Evolutionary conservation across 2,797 vertebrate genomes (phyloP), one percentile per base, ranked within the genome.

Genomic region (Gadopsis bispinosus): DNA sequence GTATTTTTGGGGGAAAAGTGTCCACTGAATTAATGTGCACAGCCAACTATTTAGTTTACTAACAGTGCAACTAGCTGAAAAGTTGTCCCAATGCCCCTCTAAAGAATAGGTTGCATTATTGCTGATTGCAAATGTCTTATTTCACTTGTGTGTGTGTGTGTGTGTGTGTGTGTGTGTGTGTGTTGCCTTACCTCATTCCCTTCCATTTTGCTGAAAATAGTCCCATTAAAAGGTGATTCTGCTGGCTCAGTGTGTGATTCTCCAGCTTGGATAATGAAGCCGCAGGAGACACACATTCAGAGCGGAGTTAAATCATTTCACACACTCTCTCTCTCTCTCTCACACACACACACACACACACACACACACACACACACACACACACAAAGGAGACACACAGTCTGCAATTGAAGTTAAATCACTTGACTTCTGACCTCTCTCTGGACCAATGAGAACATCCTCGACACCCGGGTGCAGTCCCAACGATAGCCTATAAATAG

Each of bases 261-360:
- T 87, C 83, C 77, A 73, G 70, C 83, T 83, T 77, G 80, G 92
- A 89, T 93, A 92, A 91, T 93, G 90, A 91, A 93, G 89, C 89
- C 91, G 55, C 92, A 69, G 73, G 90, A 91, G 91, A 92, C 79
- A 61, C 77, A 78, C 78, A 82, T 83, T 89, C 89, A 86, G 75
- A 87, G 80, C 60, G n/a, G 58, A 90, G 86, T 91, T 89, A 89
- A 89, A 90, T 90, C 83, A 89, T 90, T 77, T 81, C 80, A 70
- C 73, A 39, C 65, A 17, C 55, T 37, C n/a, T 50, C 5, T 29
- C 20, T 39, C 55, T 31, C 33, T 11, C 54, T 1, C 45, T 26
- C 5, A 1, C 53, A 8, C 35, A 45, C 63, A 22, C 39, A 75
- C 48, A 66, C 54, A 60, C 29, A 19, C 13, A 54, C 41, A n/a